phyloP scores from a whole-genome alignment of 2,888 invertebrate genomes.

The Corythucha ciliata region DNA sequence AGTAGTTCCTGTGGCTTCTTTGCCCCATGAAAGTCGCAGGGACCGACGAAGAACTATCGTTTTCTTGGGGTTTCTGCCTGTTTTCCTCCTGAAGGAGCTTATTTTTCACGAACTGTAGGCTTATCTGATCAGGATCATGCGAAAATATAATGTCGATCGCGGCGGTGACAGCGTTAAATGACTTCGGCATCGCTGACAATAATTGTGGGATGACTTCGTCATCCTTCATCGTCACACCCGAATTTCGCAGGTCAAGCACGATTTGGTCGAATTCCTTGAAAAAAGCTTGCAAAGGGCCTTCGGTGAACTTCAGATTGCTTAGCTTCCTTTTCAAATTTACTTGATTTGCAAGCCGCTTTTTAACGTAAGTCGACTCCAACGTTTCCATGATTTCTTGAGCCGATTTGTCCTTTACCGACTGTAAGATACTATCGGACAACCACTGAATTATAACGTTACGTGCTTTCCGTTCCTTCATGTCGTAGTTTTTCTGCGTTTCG shows the following conservation, averaged over 20 bases:
- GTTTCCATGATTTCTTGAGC: neutral
- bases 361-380: neutral
- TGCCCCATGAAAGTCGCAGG: too few relatives aligned
- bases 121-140: neutral
- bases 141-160: slow-evolving; percentile 4
- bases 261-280: neutral
- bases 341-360: slow-evolving; percentile 1
- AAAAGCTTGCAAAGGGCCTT: neutral
- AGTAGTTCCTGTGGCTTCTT: too few relatives aligned
- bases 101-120: slow-evolving; percentile 9
- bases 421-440: neutral
- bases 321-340: neutral
- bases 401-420: neutral
- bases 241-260: neutral
- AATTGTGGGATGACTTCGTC: slow-evolving; percentile 1
- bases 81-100: slow-evolving; percentile 14
- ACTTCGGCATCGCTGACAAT: neutral
- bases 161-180: neutral
- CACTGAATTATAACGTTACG: slow-evolving; percentile 4
- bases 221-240: neutral
- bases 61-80: too few relatives aligned
- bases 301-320: neutral
- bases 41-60: too few relatives aligned
- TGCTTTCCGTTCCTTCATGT: slow-evolving; percentile 4
- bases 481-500: neutral